Evolutionary conservation across 2,888 invertebrate species (phyloP), one percentile per base, ranked within the genome.

Genomic region (Caenorhabditis doughertyi): DNA sequence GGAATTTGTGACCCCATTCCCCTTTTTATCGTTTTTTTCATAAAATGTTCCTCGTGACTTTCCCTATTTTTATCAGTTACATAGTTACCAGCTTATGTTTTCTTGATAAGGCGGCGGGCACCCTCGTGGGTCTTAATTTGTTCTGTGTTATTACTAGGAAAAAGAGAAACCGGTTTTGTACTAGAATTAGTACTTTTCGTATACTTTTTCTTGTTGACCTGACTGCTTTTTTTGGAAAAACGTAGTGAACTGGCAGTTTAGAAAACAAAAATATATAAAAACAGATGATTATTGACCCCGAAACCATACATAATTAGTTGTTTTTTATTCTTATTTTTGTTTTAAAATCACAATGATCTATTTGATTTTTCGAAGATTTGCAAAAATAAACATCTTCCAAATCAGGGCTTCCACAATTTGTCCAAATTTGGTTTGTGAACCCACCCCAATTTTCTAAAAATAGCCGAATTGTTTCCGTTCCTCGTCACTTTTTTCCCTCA

Each of bases 381-480:
- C n/a, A n/a, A n/a, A n/a, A n/a, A n/a, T n/a, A n/a, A n/a, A n/a
- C n/a, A n/a, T n/a, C n/a, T n/a, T n/a, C n/a, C n/a, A n/a, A n/a
- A n/a, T n/a, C n/a, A n/a, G n/a, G n/a, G n/a, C n/a, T 35, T 35
- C 9, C 9, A 7, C 35, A 5, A 35, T 7, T 35, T 35, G 7
- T 35, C 35, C 35, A 35, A 35, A 35, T 7, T 7, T 35, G 35
- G 35, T 35, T 35, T 35, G 35, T 35, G 35, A 35, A 35, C 35
- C 35, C 35, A 35, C n/a, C n/a, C n/a, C n/a, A n/a, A 35, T 13
- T 18, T 13, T 25, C 51, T 13, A 51, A 51, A 51, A 51, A 51
- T 51, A 51, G 51, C 16, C 5, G 2, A 23, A 51, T 51, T 51
- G 51, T 51, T 51, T 51, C 51, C 51, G 51, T 51, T 51, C 44